Base-by-base conservation (phyloP, 35 echinoderm and acorn worm genomes). In the Ophioderma brevispina region DNA sequence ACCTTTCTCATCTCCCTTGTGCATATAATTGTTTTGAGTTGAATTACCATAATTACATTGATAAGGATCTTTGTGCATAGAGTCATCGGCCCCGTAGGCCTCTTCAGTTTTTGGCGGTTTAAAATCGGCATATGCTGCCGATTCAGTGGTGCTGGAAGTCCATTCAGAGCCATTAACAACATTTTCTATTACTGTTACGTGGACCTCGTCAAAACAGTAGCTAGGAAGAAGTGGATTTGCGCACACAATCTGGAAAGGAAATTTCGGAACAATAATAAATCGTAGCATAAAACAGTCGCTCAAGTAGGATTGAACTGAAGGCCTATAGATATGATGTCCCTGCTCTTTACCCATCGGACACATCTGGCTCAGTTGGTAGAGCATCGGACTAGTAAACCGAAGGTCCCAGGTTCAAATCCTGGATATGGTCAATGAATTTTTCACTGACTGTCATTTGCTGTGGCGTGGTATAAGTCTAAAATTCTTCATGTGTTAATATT, bases 221-320 rank as follows among this genome's bases (percentile, higher is more conserved):
- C 43, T 64, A 6, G 85, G 64, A 87, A 87, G 85, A 18, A 87
- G 36, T 39, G 85, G 85, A 79, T 87, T 87, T 64, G 85, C 32
- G 75, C 76, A 79, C 52, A 87, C 36, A 75, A 75, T 87, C 85
- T 87, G 85, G 8, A 79, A 78, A 46, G n/a, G n/a, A n/a, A n/a
- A n/a, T n/a, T n/a, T n/a, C n/a, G n/a, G n/a, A n/a, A n/a, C n/a
- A n/a, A n/a, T n/a, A n/a, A n/a, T n/a, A n/a, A n/a, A n/a, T n/a
- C n/a, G n/a, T n/a, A n/a, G n/a, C n/a, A n/a, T n/a, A n/a, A n/a
- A n/a, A n/a, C n/a, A n/a, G n/a, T n/a, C n/a, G n/a, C n/a, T n/a
- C n/a, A n/a, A n/a, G n/a, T n/a, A n/a, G n/a, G n/a, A n/a, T n/a
- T n/a, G n/a, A n/a, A n/a, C n/a, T n/a, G n/a, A n/a, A n/a, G n/a